Percentiles rank a stretch among this genome's conserved stretches.
Conservation (phyloP, 2,888 invertebrate species). For the Cremastobaeus sp. region DNA sequence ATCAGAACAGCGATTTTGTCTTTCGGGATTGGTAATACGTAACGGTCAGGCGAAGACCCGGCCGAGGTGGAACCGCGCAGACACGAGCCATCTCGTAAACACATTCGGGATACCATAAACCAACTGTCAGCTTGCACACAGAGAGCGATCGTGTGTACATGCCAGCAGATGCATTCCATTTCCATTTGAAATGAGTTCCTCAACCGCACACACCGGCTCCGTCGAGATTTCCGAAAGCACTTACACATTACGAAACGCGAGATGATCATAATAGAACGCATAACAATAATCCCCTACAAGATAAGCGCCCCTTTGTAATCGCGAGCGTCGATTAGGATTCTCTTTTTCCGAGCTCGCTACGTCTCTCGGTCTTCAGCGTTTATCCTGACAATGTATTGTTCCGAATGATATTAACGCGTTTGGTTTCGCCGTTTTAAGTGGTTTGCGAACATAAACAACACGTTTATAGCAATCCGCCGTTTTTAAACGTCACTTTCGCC, state of each 20-base stretch:
- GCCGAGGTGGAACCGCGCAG: constrained; percentile 28
- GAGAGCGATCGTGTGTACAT: constrained; percentile 48
- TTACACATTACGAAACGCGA: constrained; percentile 42
- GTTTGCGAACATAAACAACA: no score
- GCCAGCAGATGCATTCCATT: constrained; percentile 63
- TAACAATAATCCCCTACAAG: constrained; percentile 39
- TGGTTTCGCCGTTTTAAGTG: no score
- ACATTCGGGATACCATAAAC: constrained; percentile 60
- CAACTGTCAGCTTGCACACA: constrained; percentile 56
- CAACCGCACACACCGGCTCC: constrained; percentile 53
- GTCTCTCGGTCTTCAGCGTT: constrained; percentile 16
- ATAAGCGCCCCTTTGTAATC: constrained; percentile 35
- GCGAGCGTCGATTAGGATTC: constrained; percentile 35
- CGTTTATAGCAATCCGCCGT: no score
- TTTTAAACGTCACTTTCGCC: no score
- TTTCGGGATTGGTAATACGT: constrained; percentile 17
- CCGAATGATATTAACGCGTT: constrained; percentile 3
- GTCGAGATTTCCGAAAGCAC: constrained; percentile 62
- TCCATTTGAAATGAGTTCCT: constrained; percentile 66
- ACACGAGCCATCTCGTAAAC: constrained; percentile 61
- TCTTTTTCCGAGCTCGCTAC: constrained; percentile 7
- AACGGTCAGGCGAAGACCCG: constrained; percentile 38
- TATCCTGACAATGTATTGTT: constrained; percentile 2
- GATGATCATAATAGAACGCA: constrained; percentile 38
- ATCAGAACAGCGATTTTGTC: constrained; percentile 16